Percentiles rank a stretch among this genome's conserved stretches.
These are phyloP conservation scores for Lophotriccus pileatus DNA, from an alignment of 2,797 vertebrate genomes.

Conservation along the genomic window DNA sequence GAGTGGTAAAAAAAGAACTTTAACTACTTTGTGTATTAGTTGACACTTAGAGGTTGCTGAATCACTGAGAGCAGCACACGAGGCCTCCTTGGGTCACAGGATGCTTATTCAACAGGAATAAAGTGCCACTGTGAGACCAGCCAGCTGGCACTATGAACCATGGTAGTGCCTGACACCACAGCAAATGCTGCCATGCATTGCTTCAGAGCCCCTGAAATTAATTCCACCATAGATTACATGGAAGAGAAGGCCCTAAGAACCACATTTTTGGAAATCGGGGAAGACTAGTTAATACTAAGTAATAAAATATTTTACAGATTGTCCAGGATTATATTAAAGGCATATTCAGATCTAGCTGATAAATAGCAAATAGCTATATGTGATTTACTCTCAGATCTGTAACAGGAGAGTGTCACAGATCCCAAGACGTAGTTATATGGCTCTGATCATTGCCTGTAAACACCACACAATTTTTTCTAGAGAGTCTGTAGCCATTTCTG, in stretches of 20 bases:
- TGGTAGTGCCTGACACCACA: background rate
- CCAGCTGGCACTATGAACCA: background rate
- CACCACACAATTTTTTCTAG: background rate
- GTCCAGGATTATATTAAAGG: background rate
- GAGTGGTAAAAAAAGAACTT: background rate
- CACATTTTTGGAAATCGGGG: background rate
- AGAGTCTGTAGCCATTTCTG: background rate
- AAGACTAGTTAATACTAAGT: background rate
- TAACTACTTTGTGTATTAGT: background rate
- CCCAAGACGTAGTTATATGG: background rate
- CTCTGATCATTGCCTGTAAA: background rate
- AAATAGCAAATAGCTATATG: background rate
- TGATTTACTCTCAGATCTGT: background rate
- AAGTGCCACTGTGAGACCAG: accelerated
- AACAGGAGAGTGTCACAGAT: background rate
- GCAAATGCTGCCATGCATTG: background rate
- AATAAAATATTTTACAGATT: background rate
- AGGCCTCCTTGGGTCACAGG: background rate
- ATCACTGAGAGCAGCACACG: background rate
- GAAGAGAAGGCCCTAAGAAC: background rate
- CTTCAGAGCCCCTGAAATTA: background rate
- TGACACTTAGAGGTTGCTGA: background rate
- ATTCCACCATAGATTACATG: background rate
- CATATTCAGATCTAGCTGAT: background rate
- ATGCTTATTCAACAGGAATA: background rate